A percentile compares a stretch with the other conserved stretches of the same genome.
These are phyloP conservation scores for Mirounga angustirostris DNA, from an alignment of 2,113 vertebrate species.

Conservation along the genomic window DNA sequence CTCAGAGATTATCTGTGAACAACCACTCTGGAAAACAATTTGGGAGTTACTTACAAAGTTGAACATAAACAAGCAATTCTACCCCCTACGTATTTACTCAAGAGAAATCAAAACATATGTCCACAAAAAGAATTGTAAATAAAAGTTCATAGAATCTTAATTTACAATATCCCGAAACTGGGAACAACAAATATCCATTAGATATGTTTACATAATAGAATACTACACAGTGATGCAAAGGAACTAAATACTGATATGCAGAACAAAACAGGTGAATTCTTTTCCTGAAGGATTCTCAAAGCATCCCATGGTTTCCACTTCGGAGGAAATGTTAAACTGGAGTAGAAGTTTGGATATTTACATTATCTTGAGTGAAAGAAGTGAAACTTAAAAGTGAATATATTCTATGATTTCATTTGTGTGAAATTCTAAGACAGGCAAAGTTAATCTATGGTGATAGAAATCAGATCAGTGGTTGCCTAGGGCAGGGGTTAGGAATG, in stretches of 20 bases:
- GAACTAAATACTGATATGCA: background rate
- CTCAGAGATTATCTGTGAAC: background rate
- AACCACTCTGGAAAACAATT: background rate
- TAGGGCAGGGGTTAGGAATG: background rate
- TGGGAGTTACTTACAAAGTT: background rate
- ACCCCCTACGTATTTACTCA: background rate
- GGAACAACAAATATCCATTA: constrained; percentile 3
- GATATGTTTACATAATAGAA: background rate
- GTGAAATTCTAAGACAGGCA: constrained; percentile 51
- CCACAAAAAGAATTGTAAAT: background rate
- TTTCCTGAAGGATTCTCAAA: constrained; percentile 50
- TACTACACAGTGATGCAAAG: background rate
- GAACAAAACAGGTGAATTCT: background rate
- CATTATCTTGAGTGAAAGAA: constrained; percentile 62
- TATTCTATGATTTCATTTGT: constrained; percentile 34
- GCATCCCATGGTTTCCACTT: constrained; percentile 15
- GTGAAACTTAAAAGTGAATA: constrained; percentile 38
- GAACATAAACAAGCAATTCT: background rate
- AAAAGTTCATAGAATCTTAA: background rate
- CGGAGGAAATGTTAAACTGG: constrained; percentile 46
- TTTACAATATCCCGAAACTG: background rate
- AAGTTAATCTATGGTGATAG: constrained; percentile 48
- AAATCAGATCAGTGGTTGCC: constrained; percentile 58
- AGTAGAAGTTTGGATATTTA: constrained; percentile 49
- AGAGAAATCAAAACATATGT: constrained; percentile 45